Evolutionary conservation across 2,797 vertebrate species (phyloP).

Genomic region (Neopelma chrysocephalum): DNA sequence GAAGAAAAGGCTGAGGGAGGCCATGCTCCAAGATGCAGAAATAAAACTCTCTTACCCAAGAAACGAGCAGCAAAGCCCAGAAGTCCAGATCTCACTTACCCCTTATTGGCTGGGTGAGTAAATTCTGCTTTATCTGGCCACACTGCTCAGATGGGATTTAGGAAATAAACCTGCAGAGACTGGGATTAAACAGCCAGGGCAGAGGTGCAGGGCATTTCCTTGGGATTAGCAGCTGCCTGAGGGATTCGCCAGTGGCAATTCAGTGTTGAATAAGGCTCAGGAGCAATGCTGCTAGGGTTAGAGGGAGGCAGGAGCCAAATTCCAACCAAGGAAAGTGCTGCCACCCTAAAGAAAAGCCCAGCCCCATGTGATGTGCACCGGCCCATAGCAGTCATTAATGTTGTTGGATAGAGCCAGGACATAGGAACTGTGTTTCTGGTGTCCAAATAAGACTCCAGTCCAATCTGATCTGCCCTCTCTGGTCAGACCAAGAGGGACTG

Average conservation of each 20-base stretch:
- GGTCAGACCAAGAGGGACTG: background rate
- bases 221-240: background rate
- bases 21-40: background rate
- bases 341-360: background rate
- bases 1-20: background rate
- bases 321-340: background rate
- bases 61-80: background rate
- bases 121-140: constrained; percentile 52
- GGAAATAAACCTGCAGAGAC: constrained; percentile 47
- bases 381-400: background rate
- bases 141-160: constrained; percentile 39
- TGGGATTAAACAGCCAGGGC: background rate
- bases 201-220: background rate
- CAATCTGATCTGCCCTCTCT: background rate
- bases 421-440: background rate
- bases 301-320: background rate
- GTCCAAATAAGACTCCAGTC: background rate
- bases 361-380: background rate
- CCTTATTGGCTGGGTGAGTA: background rate
- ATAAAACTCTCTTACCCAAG: background rate
- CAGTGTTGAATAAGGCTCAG: background rate
- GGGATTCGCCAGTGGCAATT: background rate
- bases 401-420: background rate
- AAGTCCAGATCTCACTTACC: background rate
- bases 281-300: background rate